Evolutionary conservation across 2,888 invertebrate genomes (phyloP).

Genomic region (Agrotis segetum): DNA sequence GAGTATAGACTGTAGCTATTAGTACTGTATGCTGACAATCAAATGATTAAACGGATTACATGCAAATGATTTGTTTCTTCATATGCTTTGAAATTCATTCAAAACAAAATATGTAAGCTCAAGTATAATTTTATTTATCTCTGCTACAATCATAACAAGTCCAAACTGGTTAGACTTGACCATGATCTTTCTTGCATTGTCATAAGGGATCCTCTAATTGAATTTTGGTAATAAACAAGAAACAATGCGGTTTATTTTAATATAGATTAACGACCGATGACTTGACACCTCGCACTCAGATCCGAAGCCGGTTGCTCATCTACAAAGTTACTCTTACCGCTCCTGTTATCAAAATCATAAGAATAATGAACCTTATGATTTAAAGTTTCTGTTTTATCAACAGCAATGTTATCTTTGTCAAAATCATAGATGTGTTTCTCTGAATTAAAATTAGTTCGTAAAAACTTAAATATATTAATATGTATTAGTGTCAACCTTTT

Average conservation of each 20-base stretch:
- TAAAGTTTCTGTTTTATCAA: neutral
- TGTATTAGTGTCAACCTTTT: constrained; percentile 87
- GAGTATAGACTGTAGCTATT: too few relatives aligned
- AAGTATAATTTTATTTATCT: constrained; percentile 42
- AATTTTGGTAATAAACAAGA: constrained; percentile 82
- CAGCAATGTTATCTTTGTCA: constrained; percentile 51
- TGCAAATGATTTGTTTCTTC: neutral
- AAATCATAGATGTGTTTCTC: constrained; percentile 75
- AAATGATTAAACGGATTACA: too few relatives aligned
- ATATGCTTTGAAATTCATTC: constrained; percentile 10
- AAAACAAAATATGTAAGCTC: constrained; percentile 21
- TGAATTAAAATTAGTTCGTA: constrained; percentile 83
- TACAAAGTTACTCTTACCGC: constrained; percentile 58
- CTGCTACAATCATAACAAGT: constrained; percentile 33
- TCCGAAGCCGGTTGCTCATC: constrained; percentile 64
- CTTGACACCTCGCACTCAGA: constrained; percentile 85
- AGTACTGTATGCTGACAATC: too few relatives aligned
- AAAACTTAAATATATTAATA: constrained; percentile 80
- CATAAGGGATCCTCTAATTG: constrained; percentile 76
- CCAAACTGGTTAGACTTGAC: constrained; percentile 48
- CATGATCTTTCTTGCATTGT: constrained; percentile 61
- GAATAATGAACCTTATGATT: constrained; percentile 41
- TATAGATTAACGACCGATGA: constrained; percentile 89
- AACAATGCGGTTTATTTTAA: constrained; percentile 89
- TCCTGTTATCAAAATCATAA: neutral